These are phyloP conservation scores for Venusia cambrica DNA, from an alignment of 2,888 invertebrate genomes.

Conservation along the genomic window DNA sequence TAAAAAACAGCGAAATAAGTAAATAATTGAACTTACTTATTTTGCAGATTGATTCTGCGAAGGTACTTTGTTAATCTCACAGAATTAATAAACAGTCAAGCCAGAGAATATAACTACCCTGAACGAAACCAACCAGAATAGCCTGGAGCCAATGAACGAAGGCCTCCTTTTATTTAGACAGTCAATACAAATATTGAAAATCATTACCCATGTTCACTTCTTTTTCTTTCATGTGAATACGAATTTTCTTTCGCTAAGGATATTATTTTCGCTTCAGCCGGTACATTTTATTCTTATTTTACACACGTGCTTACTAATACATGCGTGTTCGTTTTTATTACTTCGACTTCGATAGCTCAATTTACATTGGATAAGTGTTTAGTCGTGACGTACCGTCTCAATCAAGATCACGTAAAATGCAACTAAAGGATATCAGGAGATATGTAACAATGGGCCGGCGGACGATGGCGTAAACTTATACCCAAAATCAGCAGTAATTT, in stretches of 20 bases:
- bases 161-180: conserved; percentile 48
- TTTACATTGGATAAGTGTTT: conserved; percentile 12
- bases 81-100: conserved; percentile 30
- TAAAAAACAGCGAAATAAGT: no score
- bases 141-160: conserved; percentile 32
- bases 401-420: conserved; percentile 10
- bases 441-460: no score
- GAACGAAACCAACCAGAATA: conserved; percentile 35
- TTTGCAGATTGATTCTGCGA: conserved; percentile 3
- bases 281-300: conserved; percentile 43
- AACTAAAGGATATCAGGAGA: no score
- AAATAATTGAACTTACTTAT: no score
- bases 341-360: no score
- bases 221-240: conserved; percentile 52
- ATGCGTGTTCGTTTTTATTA: no score
- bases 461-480: no score
- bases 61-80: conserved; percentile 19
- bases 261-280: conserved; percentile 51
- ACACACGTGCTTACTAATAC: conserved; percentile 33
- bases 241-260: conserved; percentile 49
- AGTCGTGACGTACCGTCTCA: conserved; percentile 10
- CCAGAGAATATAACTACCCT: conserved; percentile 25
- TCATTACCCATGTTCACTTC: conserved; percentile 53
- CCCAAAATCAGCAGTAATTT: no score
- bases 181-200: conserved; percentile 62